phyloP scores from a whole-genome alignment of 1,140 invertebrate genomes.

The Pararge aegeria region DNA sequence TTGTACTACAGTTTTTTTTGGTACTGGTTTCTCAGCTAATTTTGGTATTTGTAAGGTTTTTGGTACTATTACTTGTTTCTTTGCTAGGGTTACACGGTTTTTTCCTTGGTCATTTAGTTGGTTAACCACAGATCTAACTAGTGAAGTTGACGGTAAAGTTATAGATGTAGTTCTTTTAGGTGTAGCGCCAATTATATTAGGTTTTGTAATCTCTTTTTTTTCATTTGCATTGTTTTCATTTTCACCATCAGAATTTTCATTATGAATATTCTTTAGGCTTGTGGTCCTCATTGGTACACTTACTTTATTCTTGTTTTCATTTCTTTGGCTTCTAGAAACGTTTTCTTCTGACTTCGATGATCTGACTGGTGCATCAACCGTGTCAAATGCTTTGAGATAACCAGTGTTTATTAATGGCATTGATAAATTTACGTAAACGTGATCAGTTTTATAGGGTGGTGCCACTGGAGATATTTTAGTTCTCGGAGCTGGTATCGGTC shows the following conservation, averaged over 20 bases:
- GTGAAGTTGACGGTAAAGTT: conserved; percentile 58
- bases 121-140: conserved; percentile 66
- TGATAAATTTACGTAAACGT: conserved; percentile 71
- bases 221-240: conserved; percentile 34
- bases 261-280: conserved; percentile 22
- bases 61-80: conserved; percentile 57
- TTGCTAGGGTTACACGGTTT: conserved; percentile 51
- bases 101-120: conserved; percentile 65
- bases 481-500: conserved; percentile 66
- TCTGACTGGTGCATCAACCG: conserved; percentile 60
- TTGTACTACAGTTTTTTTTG: conserved; percentile 62
- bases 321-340: conserved; percentile 43
- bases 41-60: conserved; percentile 75
- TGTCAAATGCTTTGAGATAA: conserved; percentile 48
- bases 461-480: conserved; percentile 59
- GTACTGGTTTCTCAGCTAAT: conserved; percentile 65
- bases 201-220: conserved; percentile 45
- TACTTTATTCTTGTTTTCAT: conserved; percentile 24
- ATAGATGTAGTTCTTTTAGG: conserved; percentile 56
- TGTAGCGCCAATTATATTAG: conserved; percentile 69
- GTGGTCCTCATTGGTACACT: conserved; percentile 27
- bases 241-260: conserved; percentile 35
- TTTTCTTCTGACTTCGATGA: conserved; percentile 62
- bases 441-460: conserved; percentile 59
- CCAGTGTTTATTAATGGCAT: conserved; percentile 68